Evolutionary conservation across 2,113 vertebrate genomes (phyloP), one percentile per base, ranked within the genome.

Genomic region (Hemicordylus capensis): DNA sequence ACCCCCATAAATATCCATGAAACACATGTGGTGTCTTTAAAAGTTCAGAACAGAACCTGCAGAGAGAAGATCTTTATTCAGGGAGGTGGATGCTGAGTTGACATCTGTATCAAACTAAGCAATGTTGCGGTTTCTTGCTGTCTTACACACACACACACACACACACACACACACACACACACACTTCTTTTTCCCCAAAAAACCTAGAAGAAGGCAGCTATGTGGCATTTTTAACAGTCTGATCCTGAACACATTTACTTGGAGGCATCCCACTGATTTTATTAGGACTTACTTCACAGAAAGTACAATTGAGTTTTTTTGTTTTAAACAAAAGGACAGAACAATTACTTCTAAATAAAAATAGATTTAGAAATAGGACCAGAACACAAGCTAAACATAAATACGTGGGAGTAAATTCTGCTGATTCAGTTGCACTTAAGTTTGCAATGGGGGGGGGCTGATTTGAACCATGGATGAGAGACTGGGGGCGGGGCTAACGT

Each of bases 1-100:
- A 83, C 78, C 73, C 67, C 61, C 22, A 46, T 72, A 78, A 91
- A 79, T 72, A 85, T 44, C 77, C 66, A 58, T 46, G 61, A 80
- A 86, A 46, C 9, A 70, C 24, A 2, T 73, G n/a, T 59, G 54
- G 48, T 51, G 56, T 28, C 76, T 69, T 76, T 44, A 81, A 10
- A 70, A 76, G 42, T 0, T 0, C 67, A 72, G 61, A 54, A 79
- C 14, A 19, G 80, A 81, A 85, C 2, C 42, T 51, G 58, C 26
- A 17, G 59, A 66, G 34, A 67, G 3, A 84, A 81, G 22, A 75
- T 63, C 56, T 59, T 48, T 63, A 28, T 48, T 39, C 54, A 1
- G 79, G 39, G 67, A 6, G 84, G n/a, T 3, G 51, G 59, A 76
- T 2, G 2, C 48, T 56, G 37, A 34, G 8, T 76, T 66, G 6